Evolutionary conservation across 35 echinoderm and acorn worm species (phyloP).

Genomic region (Lytechinus pictus): DNA sequence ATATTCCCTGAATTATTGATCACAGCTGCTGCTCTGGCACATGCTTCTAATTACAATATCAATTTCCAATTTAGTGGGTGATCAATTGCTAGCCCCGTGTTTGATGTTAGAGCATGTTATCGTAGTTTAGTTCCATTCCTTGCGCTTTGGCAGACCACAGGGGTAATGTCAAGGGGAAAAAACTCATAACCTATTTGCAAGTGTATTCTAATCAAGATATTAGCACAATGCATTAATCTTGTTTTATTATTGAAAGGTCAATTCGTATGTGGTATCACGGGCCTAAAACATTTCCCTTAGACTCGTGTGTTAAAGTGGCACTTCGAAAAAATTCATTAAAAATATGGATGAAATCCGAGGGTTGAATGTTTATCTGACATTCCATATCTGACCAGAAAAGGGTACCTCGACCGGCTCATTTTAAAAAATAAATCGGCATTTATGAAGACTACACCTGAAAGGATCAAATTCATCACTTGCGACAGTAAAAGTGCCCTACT

Average conservation of each 20-base stretch:
- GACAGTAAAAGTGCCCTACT: too few species aligned
- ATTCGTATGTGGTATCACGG: too few species aligned
- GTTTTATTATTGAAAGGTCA: background rate
- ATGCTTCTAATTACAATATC: slow-evolving; percentile 44
- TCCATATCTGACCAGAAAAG: too few species aligned
- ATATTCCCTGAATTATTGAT: slow-evolving; percentile 25
- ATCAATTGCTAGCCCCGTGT: background rate
- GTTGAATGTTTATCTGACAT: too few species aligned
- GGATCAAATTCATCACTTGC: too few species aligned
- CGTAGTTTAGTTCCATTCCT: background rate
- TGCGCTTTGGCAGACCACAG: background rate
- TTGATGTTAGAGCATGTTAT: background rate
- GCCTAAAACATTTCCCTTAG: too few species aligned
- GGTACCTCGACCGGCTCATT: too few species aligned
- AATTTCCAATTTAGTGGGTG: slow-evolving; percentile 15
- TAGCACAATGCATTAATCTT: background rate
- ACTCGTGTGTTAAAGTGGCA: too few species aligned
- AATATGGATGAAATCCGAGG: too few species aligned
- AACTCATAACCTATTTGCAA: background rate
- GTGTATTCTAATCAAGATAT: background rate
- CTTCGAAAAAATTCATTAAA: too few species aligned
- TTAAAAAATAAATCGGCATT: too few species aligned
- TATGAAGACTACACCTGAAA: too few species aligned
- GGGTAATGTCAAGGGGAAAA: background rate
- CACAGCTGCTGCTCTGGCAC: background rate